Evolutionary conservation across 2,797 vertebrate genomes (phyloP).

Genomic region (Enteromius afrohamiltoni): DNA sequence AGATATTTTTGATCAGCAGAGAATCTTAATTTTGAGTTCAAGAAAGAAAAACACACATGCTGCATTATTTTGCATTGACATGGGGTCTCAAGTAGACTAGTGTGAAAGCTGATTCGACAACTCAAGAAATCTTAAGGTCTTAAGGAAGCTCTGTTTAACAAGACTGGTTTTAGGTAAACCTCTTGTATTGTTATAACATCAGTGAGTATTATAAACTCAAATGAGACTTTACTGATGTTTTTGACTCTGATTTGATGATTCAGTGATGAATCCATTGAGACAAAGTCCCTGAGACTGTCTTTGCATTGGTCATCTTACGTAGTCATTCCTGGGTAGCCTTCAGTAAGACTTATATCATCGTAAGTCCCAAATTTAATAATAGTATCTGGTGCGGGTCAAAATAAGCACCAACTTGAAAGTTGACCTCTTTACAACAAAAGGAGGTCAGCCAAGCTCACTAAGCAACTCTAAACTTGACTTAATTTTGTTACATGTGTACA

Average conservation of each 20-base stretch:
- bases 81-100: not conserved
- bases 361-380: conserved; percentile 40
- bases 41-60: not conserved
- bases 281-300: not conserved
- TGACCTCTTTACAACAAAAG: conserved; percentile 41
- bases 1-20: not conserved
- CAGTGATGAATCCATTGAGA: not conserved
- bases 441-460: conserved; percentile 17
- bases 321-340: conserved; percentile 1
- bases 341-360: not conserved
- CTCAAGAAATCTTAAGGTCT: not conserved
- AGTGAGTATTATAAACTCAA: not conserved
- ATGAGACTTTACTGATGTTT: not conserved
- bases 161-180: not conserved
- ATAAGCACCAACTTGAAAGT: conserved; percentile 12
- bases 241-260: not conserved
- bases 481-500: not conserved
- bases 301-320: not conserved
- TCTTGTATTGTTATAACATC: not conserved
- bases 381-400: conserved; percentile 42
- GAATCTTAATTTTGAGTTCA: not conserved
- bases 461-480: not conserved
- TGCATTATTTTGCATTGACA: not conserved
- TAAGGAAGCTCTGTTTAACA: not conserved
- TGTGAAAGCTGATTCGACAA: not conserved